Conservation (phyloP, 2,113 vertebrate species). For the Petroica traversi region DNA sequence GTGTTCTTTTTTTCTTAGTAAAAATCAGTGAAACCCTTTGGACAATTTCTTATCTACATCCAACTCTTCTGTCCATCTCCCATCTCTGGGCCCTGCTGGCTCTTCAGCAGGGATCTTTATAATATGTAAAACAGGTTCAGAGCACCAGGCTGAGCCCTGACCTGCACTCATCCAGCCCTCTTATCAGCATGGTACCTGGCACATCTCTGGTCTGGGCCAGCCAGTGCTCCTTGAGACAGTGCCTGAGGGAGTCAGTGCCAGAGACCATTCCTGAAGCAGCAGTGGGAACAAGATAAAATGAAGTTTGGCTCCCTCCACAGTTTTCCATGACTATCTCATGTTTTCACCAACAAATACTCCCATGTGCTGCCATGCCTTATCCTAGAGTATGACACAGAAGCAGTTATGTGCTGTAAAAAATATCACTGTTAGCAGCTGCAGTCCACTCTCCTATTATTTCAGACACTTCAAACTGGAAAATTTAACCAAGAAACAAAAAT, state of each 20-base stretch:
- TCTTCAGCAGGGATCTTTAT: neutral
- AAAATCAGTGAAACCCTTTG: neutral
- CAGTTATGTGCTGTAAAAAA: neutral
- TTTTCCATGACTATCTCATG: neutral
- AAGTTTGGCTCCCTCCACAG: neutral
- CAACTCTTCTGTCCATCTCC: neutral
- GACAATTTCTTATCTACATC: neutral
- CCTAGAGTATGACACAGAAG: neutral
- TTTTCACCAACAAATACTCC: neutral
- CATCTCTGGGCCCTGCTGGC: neutral
- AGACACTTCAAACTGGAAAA: neutral
- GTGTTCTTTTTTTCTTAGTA: neutral
- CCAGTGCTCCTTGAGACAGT: neutral
- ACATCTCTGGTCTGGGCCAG: neutral
- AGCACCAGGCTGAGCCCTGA: neutral
- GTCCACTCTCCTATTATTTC: neutral
- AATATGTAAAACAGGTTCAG: neutral
- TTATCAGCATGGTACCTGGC: neutral
- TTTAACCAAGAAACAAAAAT: neutral
- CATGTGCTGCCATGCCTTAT: neutral
- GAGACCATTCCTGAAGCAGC: neutral
- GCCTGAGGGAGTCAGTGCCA: neutral
- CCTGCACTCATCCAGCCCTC: neutral
- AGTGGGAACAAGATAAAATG: neutral
- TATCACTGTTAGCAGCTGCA: neutral